phyloP scores from a whole-genome alignment of 2,113 vertebrate genomes.

The Tachysurus fulvidraco region DNA sequence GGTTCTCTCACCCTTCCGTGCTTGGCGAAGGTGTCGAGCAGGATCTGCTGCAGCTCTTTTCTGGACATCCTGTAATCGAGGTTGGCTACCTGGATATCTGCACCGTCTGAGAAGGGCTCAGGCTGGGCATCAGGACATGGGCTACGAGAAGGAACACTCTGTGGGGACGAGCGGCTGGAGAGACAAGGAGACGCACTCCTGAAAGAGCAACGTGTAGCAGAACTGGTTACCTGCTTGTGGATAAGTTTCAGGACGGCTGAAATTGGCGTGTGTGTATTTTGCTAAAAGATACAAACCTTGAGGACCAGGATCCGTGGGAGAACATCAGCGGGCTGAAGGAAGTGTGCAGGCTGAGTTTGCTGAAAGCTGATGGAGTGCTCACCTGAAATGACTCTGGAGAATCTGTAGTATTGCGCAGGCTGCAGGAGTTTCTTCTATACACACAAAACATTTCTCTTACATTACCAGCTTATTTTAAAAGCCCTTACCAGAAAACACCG shows the following conservation, averaged over 20 bases:
- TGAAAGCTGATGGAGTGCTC: slow-evolving; percentile 95
- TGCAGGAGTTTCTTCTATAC: slow-evolving; percentile 74
- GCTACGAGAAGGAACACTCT: slow-evolving; percentile 68
- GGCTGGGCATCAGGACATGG: slow-evolving; percentile 63
- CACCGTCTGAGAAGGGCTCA: slow-evolving; percentile 88
- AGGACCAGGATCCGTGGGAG: slow-evolving; percentile 87
- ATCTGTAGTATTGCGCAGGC: slow-evolving; percentile 69
- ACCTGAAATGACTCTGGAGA: slow-evolving; percentile 88
- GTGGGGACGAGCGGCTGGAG: slow-evolving; percentile 86
- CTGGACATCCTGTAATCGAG: slow-evolving; percentile 93
- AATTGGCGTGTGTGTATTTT: not conserved
- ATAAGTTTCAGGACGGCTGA: not conserved
- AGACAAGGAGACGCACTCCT: slow-evolving; percentile 87
- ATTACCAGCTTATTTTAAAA: not conserved
- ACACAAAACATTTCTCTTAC: not conserved
- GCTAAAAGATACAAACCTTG: slow-evolving; percentile 75
- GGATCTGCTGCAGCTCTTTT: slow-evolving; percentile 88
- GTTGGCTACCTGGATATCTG: slow-evolving; percentile 89
- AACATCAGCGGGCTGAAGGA: slow-evolving; percentile 82
- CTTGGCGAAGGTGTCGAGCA: slow-evolving; percentile 84
- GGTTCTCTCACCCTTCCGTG: slow-evolving; percentile 82
- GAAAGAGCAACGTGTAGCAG: slow-evolving; percentile 1
- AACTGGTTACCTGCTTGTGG: not conserved
- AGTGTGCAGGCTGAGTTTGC: slow-evolving; percentile 83
- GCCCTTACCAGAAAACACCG: not conserved